Evolutionary conservation across 2,797 vertebrate species (phyloP), one percentile per base, ranked within the genome.

Genomic region (Darevskia nairensis): DNA sequence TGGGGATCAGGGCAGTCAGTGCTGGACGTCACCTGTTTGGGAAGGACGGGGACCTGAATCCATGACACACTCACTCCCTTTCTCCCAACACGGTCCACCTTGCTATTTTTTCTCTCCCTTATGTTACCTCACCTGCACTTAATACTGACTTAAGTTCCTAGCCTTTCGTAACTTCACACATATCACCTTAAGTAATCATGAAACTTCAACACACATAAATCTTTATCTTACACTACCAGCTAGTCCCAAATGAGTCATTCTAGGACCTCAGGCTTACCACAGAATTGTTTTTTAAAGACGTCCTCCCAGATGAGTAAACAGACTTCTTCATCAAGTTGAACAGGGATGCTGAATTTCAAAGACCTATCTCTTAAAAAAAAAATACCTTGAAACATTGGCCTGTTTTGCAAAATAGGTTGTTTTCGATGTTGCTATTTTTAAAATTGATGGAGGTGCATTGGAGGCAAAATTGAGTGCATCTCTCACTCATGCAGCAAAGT

Each of bases 371-470:
- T 59, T 13, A 50, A 35, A 86, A 78, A 86, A 78, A 32, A 50
- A 68, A 4, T 8, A 44, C 61, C n/a, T 32, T 69, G 76, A 86
- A 86, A 79, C 64, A 78, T 50, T 79, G 64, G 61, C 84, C 29
- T 68, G 84, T 55, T 72, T 81, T 80, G 77, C 46, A 81, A 74
- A 87, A 74, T n/a, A 64, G 78, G 50, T 80, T 72, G 41, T 44
- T 81, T 72, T 66, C 74, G 55, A 46, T 25, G 19, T 64, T 75
- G 79, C 86, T 81, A 74, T 87, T 64, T 82, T 87, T 17, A 75
- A 87, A 87, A 87, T 74, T 87, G 79, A 87, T 81, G 79, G 68
- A 61, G 39, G 39, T 82, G 79, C 69, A 74, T 29, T 46, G 69
- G 55, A 87, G 55, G 29, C 59, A 81, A 85, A 89, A 89, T 32